Evolutionary conservation across 2,797 vertebrate genomes (phyloP).

Genomic region (Chaetodon trifasciatus): DNA sequence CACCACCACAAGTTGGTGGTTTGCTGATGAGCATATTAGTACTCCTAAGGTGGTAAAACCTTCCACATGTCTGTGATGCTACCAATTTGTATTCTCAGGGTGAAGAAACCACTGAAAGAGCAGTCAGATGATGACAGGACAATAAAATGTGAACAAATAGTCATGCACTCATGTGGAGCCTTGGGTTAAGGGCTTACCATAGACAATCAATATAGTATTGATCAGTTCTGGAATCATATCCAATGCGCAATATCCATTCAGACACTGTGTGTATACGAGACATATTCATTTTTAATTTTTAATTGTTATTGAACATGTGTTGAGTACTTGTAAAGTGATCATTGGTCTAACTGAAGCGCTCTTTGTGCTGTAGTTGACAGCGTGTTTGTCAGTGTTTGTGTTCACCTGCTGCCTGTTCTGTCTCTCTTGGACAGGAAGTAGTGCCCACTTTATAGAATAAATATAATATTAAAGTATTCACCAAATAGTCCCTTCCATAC

Average conservation of each 20-base stretch:
- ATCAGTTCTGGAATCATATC: constrained; percentile 9
- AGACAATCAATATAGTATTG: constrained; percentile 11
- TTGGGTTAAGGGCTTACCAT: constrained; percentile 6
- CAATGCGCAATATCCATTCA: background rate
- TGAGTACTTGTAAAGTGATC: background rate
- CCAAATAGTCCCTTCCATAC: no score
- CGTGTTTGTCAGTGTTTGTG: constrained; percentile 27
- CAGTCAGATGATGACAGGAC: background rate
- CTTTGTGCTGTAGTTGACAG: constrained; percentile 1
- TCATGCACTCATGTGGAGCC: background rate
- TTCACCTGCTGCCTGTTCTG: constrained; percentile 35
- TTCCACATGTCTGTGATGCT: background rate
- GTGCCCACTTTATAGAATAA: no score
- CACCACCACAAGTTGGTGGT: background rate
- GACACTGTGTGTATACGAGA: background rate
- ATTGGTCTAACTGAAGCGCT: background rate
- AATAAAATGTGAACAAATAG: background rate
- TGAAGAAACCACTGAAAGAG: background rate
- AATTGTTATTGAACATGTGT: background rate
- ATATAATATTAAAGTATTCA: no score
- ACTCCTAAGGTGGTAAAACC: background rate
- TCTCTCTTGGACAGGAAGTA: constrained; percentile 1
- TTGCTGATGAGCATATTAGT: background rate
- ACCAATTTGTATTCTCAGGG: background rate
- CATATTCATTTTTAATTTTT: background rate